A percentile compares a stretch with the other conserved stretches of the same genome.
Conservation (phyloP, 2,888 invertebrate genomes). For the Eubasilissa splendida region DNA sequence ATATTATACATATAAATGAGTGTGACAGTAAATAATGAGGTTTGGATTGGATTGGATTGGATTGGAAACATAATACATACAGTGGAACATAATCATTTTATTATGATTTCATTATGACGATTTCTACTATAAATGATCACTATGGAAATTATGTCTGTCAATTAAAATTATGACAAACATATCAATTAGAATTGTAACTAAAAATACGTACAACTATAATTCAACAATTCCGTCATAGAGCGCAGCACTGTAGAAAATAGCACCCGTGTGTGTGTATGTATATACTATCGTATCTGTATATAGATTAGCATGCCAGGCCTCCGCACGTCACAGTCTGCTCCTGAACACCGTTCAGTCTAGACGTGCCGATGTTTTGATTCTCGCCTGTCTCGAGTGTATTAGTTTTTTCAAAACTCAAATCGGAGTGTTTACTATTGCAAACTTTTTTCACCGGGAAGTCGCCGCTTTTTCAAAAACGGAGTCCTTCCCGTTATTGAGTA, state of each 20-base stretch:
- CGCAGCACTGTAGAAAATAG: not conserved
- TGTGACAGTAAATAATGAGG: too few species aligned
- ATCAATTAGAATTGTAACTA: too few species aligned
- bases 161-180: too few species aligned
- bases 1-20: too few species aligned
- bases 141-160: too few species aligned
- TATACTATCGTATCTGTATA: not conserved
- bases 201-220: not conserved
- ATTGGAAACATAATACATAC: too few species aligned
- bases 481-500: constrained; percentile 26
- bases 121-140: too few species aligned
- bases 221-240: not conserved
- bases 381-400: not conserved
- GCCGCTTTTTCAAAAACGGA: constrained; percentile 42
- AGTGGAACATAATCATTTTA: too few species aligned
- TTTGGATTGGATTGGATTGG: too few species aligned
- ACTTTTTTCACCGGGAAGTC: constrained; percentile 11
- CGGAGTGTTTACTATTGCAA: constrained; percentile 18
- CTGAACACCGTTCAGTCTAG: not conserved
- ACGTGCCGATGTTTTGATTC: not conserved
- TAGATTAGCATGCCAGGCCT: constrained; percentile 3
- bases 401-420: not conserved
- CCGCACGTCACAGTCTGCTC: constrained; percentile 21
- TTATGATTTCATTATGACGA: too few species aligned
- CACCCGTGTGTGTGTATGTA: not conserved